Evolutionary conservation across 2,113 vertebrate species (phyloP), one percentile per base, ranked within the genome.

Genomic region (Marmota monax): DNA sequence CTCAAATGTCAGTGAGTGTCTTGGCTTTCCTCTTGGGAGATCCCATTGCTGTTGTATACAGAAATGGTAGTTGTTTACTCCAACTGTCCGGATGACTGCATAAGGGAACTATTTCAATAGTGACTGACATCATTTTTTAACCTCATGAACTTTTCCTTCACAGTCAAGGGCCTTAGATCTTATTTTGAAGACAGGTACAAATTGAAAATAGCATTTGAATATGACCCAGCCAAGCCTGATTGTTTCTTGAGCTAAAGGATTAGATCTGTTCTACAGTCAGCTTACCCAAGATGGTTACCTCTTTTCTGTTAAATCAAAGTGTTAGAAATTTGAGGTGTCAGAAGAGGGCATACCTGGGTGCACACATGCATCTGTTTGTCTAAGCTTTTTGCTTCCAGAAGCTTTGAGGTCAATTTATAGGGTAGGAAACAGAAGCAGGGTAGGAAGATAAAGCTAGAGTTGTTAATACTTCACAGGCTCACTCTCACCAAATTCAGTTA

Each of bases 1-100:
- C 58, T 79, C 96, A 90, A 96, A 93, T 90, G 73, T 97, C 96
- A 96, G 74, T 94, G 87, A 85, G 84, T 88, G 95, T 97, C 96
- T 96, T 92, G 97, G 98, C 98, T 95, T 97, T 98, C 95, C 82
- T 97, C 97, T 96, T 17, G 51, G 98, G 98, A 95, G 97, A 94
- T 96, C 98, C 98, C 96, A 20, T 82, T 96, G 96, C 98, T 97
- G 96, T 92, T 93, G 84, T 93, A 89, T 97, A 88, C 89, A 96
- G 97, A 97, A 94, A 96, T 86, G 97, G 96, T 95, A 96, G 88
- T 93, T 97, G 97, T 97, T 98, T 97, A 97, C 95, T 89, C 96
- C 97, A 96, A 67, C 96, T 88, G 96, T 96, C 96, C 78, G 90
- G 48, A 97, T 97, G 97, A 97, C 95, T 56, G 32, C 97, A 93